Conservation (phyloP, 2,888 invertebrate species). For the Eucriotettix oculatus region DNA sequence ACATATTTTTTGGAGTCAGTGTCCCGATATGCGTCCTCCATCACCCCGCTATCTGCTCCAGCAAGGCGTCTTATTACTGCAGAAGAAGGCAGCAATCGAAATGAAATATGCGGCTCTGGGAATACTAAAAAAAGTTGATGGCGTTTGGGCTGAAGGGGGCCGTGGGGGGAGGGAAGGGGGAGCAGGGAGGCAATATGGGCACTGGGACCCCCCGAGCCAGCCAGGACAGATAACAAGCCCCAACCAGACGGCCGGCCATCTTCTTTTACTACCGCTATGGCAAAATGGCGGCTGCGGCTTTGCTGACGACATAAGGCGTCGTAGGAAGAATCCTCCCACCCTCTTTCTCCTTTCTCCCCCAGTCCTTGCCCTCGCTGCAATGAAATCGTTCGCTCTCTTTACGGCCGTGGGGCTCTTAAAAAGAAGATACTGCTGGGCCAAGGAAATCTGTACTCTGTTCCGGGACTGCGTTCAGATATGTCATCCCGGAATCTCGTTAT, state of each 20-base stretch:
- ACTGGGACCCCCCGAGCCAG: too few relatives aligned
- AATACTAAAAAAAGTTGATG: neutral
- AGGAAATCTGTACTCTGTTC: too few relatives aligned
- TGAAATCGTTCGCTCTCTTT: too few relatives aligned
- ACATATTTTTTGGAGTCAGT: too few relatives aligned
- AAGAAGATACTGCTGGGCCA: too few relatives aligned
- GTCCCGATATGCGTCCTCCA: neutral
- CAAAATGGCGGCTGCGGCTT: neutral
- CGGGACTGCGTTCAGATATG: too few relatives aligned
- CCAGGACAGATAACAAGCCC: neutral
- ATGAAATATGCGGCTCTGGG: neutral
- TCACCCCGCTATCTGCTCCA: neutral
- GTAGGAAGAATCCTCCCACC: neutral
- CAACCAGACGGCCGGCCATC: neutral
- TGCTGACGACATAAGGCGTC: neutral
- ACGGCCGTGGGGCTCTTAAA: too few relatives aligned
- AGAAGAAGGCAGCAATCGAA: neutral
- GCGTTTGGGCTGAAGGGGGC: neutral
- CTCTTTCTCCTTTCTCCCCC: neutral
- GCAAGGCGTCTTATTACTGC: neutral
- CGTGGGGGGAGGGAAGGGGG: neutral
- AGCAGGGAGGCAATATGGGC: neutral
- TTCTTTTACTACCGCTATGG: neutral
- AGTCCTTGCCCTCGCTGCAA: neutral
- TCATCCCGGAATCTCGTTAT: too few relatives aligned